Evolutionary conservation across 23 tunicate genomes (phyloP).

Genomic region (Botrylloides violaceus): DNA sequence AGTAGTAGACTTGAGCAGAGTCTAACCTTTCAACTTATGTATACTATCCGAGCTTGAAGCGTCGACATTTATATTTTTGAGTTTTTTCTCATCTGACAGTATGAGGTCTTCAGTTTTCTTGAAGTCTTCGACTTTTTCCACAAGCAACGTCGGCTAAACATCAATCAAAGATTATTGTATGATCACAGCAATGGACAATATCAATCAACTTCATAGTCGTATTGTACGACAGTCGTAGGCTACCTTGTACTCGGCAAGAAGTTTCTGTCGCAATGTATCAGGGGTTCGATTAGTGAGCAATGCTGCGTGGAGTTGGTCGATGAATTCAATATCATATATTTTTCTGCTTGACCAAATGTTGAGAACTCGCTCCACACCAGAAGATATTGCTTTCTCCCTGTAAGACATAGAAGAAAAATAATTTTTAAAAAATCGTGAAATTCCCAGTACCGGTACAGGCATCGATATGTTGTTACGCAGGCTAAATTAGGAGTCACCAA

Average conservation of each 20-base stretch:
- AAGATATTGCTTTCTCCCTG: slow-evolving; percentile 49
- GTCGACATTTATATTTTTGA: slow-evolving; percentile 46
- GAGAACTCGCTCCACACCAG: slow-evolving; percentile 68
- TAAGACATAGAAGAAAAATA: background rate
- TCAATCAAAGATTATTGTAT: too few relatives aligned
- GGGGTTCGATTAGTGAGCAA: slow-evolving; percentile 70
- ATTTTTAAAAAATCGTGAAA: too few relatives aligned
- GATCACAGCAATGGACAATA: too few relatives aligned
- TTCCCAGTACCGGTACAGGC: too few relatives aligned
- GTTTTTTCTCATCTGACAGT: slow-evolving; percentile 37
- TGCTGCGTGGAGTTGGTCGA: slow-evolving; percentile 78
- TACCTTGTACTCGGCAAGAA: slow-evolving; percentile 83
- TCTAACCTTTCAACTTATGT: slow-evolving; percentile 58
- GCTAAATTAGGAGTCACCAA: too few relatives aligned
- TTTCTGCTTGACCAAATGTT: slow-evolving; percentile 69
- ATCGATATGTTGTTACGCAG: too few relatives aligned
- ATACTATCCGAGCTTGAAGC: slow-evolving; percentile 63
- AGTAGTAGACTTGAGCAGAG: too few relatives aligned
- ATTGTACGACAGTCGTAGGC: too few relatives aligned
- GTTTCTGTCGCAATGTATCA: slow-evolving; percentile 59
- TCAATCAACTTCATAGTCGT: too few relatives aligned
- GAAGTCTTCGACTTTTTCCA: slow-evolving; percentile 44
- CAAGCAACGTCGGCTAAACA: slow-evolving; percentile 38
- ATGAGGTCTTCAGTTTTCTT: slow-evolving; percentile 58
- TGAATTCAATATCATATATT: slow-evolving; percentile 47